Evolutionary conservation across 2,888 invertebrate genomes (phyloP), one percentile per base, ranked within the genome.

Genomic region (Agrenia bidenticulata): DNA sequence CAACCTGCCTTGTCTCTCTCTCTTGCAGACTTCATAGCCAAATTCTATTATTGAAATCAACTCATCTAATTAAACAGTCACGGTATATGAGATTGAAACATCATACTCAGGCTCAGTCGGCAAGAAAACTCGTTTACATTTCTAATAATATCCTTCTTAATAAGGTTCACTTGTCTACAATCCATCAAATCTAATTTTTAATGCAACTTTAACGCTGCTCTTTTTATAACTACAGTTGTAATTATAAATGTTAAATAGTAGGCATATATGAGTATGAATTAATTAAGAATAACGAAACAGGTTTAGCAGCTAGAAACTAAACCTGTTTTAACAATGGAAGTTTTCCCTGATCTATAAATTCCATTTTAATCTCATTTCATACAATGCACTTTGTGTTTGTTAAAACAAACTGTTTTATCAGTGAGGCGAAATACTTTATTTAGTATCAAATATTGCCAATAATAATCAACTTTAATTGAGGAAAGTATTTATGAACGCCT

Each of bases 241-340:
- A 32, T 32, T 32, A 11, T 32, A 7, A 4, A 4, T 15, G 19
- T 45, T 45, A 45, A 45, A 45, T 37, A 57, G 37, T 37, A 39
- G 21, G 66, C 72, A 70, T 64, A 32, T 32, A 67, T 68, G 72
- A 74, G 74, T 72, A 72, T 74, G 74, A 74, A 72, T 74, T 74
- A 74, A 74, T 74, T 74, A 74, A 72, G 72, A 74, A 72, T 74
- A 72, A 60, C 4, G 32, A 57, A 74, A 74, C 72, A 64, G 70
- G 74, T 72, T 73, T 72, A 63, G 66, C 66, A 63, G 45, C 55
- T 67, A 70, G 67, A 67, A 68, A 64, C 70, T 72, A 72, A 74
- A 74, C 74, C 70, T 72, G 74, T 74, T 74, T 61, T 54, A 67
- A 42, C 54, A 64, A 45, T 49, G 45, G 5, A 53, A 59, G 32